A percentile compares a stretch with the other conserved stretches of the same genome.
Conservation (phyloP, 1,140 invertebrate genomes). For the Zaprionus gabonicus region DNA sequence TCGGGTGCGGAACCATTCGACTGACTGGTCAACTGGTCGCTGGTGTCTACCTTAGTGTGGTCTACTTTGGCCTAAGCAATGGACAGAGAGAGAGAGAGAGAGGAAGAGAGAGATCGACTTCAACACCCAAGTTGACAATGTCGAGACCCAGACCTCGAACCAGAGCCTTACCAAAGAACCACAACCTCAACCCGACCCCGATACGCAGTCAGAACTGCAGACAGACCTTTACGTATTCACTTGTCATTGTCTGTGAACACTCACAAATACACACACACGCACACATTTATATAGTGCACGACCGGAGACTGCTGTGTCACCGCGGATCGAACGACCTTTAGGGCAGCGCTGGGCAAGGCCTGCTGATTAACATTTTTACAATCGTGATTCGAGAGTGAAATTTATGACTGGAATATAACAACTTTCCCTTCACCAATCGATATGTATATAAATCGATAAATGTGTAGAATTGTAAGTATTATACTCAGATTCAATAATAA, state of each 20-base stretch:
- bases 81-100: background rate
- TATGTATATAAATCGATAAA: background rate
- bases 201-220: conserved; percentile 3
- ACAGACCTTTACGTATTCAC: conserved; percentile 1
- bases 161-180: background rate
- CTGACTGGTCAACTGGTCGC: conserved; percentile 54
- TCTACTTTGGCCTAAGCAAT: conserved; percentile 41
- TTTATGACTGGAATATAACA: background rate
- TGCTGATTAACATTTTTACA: conserved; percentile 13
- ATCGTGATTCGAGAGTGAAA: conserved; percentile 14
- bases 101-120: background rate
- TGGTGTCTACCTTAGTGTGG: conserved; percentile 52
- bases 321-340: conserved; percentile 20
- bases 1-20: conserved; percentile 14
- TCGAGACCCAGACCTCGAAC: background rate
- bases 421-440: conserved; percentile 16
- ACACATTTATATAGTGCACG: background rate
- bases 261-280: background rate
- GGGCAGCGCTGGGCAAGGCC: background rate
- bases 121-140: conserved; percentile 9
- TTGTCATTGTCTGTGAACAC: background rate
- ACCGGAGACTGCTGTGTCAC: background rate
- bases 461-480: background rate
- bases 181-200: background rate
- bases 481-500: background rate